These are phyloP conservation scores for Chloroclystis v-ata DNA, from an alignment of 2,888 invertebrate species.

Conservation along the genomic window DNA sequence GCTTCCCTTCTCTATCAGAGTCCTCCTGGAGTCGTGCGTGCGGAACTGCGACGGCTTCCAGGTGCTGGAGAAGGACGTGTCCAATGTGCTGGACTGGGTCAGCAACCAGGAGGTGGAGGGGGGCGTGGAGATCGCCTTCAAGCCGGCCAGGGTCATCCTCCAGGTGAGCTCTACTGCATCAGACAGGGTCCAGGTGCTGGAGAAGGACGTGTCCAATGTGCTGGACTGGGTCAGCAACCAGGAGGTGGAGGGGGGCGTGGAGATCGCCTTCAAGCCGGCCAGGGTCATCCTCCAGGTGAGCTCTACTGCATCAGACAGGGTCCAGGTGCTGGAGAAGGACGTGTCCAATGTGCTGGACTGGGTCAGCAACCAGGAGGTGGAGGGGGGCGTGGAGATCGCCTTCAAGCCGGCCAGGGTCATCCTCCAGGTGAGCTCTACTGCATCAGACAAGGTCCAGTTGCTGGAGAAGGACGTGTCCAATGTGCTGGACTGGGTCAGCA, in stretches of 20 bases:
- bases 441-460: conserved; percentile 91
- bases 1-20: conserved; percentile 94
- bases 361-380: conserved; percentile 84
- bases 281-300: conserved; percentile 95
- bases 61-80: conserved; percentile 89
- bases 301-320: conserved; percentile 80
- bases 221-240: conserved; percentile 92
- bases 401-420: conserved; percentile 98
- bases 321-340: conserved; percentile 91
- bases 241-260: conserved; percentile 82
- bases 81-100: conserved; percentile 93
- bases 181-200: conserved; percentile 93
- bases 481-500: conserved; percentile 91
- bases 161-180: conserved; percentile 80
- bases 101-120: conserved; percentile 81
- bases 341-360: conserved; percentile 93
- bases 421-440: conserved; percentile 83
- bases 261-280: conserved; percentile 97
- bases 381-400: conserved; percentile 91
- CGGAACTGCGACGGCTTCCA: conserved; percentile 98
- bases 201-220: conserved; percentile 92
- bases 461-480: conserved; percentile 90
- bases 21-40: conserved; percentile 96
- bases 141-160: conserved; percentile 95
- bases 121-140: conserved; percentile 95